These are phyloP conservation scores for Corythornis cristatus DNA, from an alignment of 2,113 vertebrate genomes.

Conservation along the genomic window DNA sequence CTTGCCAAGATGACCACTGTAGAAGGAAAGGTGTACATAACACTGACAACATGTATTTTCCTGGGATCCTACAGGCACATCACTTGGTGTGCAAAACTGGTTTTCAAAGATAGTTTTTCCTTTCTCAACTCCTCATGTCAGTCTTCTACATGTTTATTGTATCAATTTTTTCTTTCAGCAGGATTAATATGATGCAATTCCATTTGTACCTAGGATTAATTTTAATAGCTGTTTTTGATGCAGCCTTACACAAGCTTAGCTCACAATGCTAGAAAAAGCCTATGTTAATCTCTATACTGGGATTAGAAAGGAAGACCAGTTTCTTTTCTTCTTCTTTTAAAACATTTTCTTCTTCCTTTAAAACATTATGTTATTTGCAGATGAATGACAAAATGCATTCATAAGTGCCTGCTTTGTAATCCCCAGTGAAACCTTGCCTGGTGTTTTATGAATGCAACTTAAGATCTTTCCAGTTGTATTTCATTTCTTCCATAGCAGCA, in stretches of 20 bases:
- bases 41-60: background rate
- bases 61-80: background rate
- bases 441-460: background rate
- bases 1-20: background rate
- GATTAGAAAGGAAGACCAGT: background rate
- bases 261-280: background rate
- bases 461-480: background rate
- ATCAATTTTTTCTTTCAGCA: background rate
- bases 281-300: background rate
- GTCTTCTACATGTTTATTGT: background rate
- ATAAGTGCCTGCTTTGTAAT: background rate
- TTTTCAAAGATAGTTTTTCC: background rate
- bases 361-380: background rate
- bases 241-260: slow-evolving; percentile 30
- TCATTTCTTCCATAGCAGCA: background rate
- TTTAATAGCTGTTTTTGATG: slow-evolving; percentile 30
- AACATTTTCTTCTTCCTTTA: slow-evolving; percentile 20
- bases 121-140: background rate
- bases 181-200: slow-evolving; percentile 24
- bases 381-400: background rate
- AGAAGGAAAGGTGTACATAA: background rate
- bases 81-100: background rate
- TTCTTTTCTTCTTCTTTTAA: slow-evolving; percentile 27
- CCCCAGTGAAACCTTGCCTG: background rate
- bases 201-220: slow-evolving; percentile 43